These are phyloP conservation scores for Phyllotis vaccarum DNA, from an alignment of 2,797 vertebrate species.

Conservation along the genomic window DNA sequence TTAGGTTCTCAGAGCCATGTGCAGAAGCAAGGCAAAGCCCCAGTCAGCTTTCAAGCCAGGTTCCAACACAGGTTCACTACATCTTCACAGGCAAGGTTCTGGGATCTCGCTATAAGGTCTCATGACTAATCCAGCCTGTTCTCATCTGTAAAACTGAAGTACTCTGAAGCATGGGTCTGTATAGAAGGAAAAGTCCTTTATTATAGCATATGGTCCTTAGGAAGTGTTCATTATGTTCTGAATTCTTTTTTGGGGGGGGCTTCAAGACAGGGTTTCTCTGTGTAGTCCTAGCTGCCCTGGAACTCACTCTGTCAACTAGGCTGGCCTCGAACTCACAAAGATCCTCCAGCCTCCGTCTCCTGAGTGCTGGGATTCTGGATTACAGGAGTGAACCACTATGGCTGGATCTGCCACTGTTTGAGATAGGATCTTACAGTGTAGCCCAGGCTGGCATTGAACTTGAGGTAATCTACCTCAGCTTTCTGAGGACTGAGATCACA, in stretches of 20 bases:
- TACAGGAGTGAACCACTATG: too few species aligned
- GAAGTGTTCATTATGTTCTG: not conserved
- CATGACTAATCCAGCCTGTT: not conserved
- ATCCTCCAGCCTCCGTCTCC: not conserved
- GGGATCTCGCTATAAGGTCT: not conserved
- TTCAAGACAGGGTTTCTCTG: not conserved
- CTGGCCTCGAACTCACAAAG: not conserved
- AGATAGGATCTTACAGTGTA: not conserved
- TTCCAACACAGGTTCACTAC: too few species aligned
- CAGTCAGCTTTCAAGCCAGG: not conserved
- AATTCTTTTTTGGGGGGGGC: not conserved
- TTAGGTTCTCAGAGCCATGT: not conserved
- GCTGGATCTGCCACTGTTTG: not conserved
- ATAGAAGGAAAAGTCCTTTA: not conserved
- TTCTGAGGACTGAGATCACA: not conserved
- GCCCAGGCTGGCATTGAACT: not conserved
- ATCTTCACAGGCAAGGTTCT: too few species aligned
- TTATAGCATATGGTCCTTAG: not conserved
- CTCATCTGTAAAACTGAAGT: not conserved
- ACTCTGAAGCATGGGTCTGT: not conserved
- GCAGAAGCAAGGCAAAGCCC: not conserved
- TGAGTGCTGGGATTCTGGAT: not conserved
- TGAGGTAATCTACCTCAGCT: not conserved
- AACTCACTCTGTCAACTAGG: not conserved
- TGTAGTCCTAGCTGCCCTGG: not conserved